Evolutionary conservation across 2,797 vertebrate species (phyloP), one percentile per base, ranked within the genome.

Genomic region (Alfaro cultratus): DNA sequence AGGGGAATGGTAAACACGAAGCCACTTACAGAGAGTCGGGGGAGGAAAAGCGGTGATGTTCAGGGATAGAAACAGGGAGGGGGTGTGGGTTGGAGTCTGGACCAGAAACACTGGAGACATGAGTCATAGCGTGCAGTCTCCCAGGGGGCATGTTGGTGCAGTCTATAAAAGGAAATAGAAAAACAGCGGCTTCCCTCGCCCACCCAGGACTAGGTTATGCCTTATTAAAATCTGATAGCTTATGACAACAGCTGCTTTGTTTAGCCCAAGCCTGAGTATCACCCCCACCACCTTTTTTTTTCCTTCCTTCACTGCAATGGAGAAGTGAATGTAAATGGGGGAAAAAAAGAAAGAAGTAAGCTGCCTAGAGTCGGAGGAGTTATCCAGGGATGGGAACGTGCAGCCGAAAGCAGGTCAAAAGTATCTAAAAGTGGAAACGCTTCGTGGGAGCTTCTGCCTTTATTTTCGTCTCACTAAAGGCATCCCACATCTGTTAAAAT

Each of bases 141-240:
- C 94, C 94, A 87, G 88, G 92, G 93, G 95, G 91, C 92, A 93
- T 87, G 88, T 93, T 91, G 90, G 89, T 91, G 92, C 90, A 91
- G 90, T 93, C 94, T 95, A 94, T 94, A 95, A 95, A 95, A 94
- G 94, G 94, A 95, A 95, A 93, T 93, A 92, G 93, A 91, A 95
- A 94, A 94, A 92, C 93, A 95, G 92, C 85, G 94, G 92, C 93
- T 95, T 94, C 91, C 94, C 94, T 95, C 90, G 92, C 91, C 94
- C 93, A 92, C 94, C 94, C 94, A 92, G 93, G 80, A 91, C 92
- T 84, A 83, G 92, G 93, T 94, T 94, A 93, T 94, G 92, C 90
- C 93, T 94, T 93, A 94, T 95, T 95, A 94, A 91, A 93, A 89
- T 92, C 84, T 93, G 93, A 95, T 94, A 91, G 85, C 89, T 92